These are phyloP conservation scores for Collichthys lucidus DNA, from an alignment of 2,113 vertebrate genomes.

Conservation along the genomic window DNA sequence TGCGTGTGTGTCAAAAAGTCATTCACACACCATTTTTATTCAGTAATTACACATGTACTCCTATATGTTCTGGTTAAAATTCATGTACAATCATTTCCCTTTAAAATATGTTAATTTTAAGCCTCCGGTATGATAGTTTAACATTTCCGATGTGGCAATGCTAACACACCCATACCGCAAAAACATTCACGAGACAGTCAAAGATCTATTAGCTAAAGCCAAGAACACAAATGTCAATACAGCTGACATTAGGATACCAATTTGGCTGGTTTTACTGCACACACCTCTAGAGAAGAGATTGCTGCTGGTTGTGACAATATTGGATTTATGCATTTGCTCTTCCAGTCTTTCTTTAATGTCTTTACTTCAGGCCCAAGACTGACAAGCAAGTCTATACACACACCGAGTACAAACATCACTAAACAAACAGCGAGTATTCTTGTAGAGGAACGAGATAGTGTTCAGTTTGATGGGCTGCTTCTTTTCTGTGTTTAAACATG, in stretches of 20 bases:
- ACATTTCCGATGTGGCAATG: too few species aligned
- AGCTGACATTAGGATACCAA: not conserved
- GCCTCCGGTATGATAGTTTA: too few species aligned
- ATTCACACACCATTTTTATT: too few species aligned
- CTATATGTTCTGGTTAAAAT: too few species aligned
- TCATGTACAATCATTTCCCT: too few species aligned
- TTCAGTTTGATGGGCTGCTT: not conserved
- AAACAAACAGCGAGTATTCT: slow-evolving; percentile 13
- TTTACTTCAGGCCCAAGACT: not conserved
- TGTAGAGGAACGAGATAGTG: not conserved
- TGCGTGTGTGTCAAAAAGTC: too few species aligned
- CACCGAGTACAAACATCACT: not conserved
- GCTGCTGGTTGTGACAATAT: slow-evolving; percentile 17
- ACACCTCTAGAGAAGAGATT: not conserved
- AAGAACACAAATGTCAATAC: not conserved
- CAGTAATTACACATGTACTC: too few species aligned
- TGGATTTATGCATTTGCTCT: slow-evolving; percentile 8
- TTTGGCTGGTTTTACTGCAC: slow-evolving; percentile 28
- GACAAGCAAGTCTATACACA: not conserved
- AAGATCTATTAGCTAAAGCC: not conserved
- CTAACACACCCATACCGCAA: not conserved
- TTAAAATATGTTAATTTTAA: too few species aligned
- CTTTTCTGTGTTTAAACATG: slow-evolving; percentile 1
- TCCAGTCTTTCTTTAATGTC: not conserved
- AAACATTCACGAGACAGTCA: not conserved